Evolutionary conservation across 2,113 vertebrate species (phyloP).

Genomic region (Polypterus senegalus): DNA sequence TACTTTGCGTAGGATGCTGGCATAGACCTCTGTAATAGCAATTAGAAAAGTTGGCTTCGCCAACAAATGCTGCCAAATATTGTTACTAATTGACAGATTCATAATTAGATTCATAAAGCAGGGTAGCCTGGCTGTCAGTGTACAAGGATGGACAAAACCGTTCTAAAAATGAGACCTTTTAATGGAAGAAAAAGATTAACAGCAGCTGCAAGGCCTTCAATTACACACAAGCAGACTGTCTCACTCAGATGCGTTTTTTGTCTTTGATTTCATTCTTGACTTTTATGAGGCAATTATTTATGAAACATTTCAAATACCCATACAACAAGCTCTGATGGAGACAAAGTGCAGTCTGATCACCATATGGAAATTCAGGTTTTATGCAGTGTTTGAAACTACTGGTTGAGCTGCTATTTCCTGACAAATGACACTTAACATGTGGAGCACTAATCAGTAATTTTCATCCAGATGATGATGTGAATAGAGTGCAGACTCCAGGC

Average conservation of each 20-base stretch:
- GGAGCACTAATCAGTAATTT: not conserved
- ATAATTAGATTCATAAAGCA: too few relatives aligned
- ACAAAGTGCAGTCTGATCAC: not conserved
- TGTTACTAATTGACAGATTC: too few relatives aligned
- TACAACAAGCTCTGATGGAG: not conserved
- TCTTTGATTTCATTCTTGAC: not conserved
- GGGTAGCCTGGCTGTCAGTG: too few relatives aligned
- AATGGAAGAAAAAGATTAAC: too few relatives aligned
- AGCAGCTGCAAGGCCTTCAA: not conserved
- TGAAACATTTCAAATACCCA: not conserved
- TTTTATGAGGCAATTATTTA: constrained; percentile 1
- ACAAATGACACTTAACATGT: not conserved
- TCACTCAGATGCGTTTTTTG: not conserved
- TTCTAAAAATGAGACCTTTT: too few relatives aligned
- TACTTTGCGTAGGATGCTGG: too few relatives aligned
- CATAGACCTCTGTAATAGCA: too few relatives aligned
- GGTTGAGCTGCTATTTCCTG: not conserved
- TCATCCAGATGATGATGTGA: not conserved
- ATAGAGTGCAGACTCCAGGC: not conserved
- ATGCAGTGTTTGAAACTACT: not conserved
- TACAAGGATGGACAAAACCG: too few relatives aligned
- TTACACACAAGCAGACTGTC: not conserved
- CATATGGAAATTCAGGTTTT: not conserved
- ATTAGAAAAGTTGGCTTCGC: too few relatives aligned
- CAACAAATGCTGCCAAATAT: too few relatives aligned